Evolutionary conservation across 1,140 invertebrate genomes (phyloP).

Genomic region (Reticulitermes speratus): DNA sequence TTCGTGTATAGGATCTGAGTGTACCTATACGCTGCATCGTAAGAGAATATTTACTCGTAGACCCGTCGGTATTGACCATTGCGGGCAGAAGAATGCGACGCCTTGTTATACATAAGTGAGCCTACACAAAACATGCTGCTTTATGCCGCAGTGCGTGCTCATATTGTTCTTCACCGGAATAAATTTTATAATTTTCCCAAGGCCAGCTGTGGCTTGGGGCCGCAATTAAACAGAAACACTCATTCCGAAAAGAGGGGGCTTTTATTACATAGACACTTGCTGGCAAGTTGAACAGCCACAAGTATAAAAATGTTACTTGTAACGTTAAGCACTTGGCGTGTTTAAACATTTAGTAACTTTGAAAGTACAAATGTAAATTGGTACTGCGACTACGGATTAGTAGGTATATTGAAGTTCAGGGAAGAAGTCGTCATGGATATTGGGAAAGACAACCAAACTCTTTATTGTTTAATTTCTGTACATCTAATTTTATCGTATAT

Average conservation of each 20-base stretch:
- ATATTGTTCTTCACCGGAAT: background rate
- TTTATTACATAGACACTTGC: background rate
- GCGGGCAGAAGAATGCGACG: background rate
- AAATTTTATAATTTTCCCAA: background rate
- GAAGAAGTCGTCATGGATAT: too few relatives aligned
- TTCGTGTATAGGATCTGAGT: too few relatives aligned
- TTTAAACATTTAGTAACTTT: background rate
- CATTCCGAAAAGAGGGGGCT: background rate
- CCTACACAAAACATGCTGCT: background rate
- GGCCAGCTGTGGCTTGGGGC: background rate
- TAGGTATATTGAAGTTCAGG: too few relatives aligned
- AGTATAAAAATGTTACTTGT: background rate
- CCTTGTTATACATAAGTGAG: background rate
- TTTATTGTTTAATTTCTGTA: too few relatives aligned
- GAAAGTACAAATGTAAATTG: background rate
- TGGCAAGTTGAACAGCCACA: background rate
- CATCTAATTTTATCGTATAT: too few relatives aligned
- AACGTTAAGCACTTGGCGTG: background rate
- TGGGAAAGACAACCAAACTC: too few relatives aligned
- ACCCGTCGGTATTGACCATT: background rate
- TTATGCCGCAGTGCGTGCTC: background rate
- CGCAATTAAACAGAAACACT: background rate
- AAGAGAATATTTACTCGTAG: background rate
- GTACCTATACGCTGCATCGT: background rate
- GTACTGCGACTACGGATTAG: background rate